Conservation (phyloP, 2,113 vertebrate species). For the Scomber scombrus region DNA sequence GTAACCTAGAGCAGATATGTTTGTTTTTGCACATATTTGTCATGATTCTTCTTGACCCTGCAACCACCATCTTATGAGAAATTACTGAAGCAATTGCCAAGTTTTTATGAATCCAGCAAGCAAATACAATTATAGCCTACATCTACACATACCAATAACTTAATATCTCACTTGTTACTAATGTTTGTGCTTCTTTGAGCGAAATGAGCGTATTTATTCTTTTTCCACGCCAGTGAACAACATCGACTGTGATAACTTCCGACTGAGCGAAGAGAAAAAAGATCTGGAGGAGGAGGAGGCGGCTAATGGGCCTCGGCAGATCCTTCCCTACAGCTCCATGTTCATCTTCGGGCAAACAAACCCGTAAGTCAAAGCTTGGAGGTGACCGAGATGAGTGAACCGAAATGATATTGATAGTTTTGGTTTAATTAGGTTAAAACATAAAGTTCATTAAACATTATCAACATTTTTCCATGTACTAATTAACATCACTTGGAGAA, state of each 20-base stretch:
- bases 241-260: conserved; percentile 88
- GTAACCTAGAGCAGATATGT: background rate
- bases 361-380: conserved; percentile 87
- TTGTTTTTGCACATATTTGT: background rate
- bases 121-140: background rate
- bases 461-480: background rate
- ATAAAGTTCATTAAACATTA: background rate
- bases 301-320: conserved; percentile 88
- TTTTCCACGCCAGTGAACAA: conserved; percentile 83
- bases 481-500: background rate
- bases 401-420: background rate
- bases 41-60: background rate
- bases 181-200: conserved; percentile 5
- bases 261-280: conserved; percentile 92
- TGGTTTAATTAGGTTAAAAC: background rate
- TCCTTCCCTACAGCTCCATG: conserved; percentile 97
- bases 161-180: background rate
- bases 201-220: conserved; percentile 25
- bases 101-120: background rate
- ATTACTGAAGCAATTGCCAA: background rate
- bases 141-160: background rate
- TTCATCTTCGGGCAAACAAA: conserved; percentile 95
- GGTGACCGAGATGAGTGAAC: background rate
- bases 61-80: background rate
- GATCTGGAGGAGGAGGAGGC: conserved; percentile 87